Conservation (phyloP, 2,797 vertebrate genomes). For the Ctenosaura bakeri region DNA sequence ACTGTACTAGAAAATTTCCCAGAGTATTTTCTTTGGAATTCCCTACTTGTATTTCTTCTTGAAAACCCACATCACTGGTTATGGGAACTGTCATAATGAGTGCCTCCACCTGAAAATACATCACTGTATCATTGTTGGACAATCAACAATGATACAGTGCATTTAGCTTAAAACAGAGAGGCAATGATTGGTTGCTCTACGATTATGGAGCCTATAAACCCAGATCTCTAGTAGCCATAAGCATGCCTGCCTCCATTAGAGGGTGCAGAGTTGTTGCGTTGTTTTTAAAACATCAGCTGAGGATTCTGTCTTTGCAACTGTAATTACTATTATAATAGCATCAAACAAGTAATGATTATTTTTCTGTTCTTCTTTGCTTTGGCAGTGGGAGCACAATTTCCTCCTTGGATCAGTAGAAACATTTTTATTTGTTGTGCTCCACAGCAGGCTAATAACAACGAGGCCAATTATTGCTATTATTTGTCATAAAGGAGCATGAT, state of each 20-base stretch:
- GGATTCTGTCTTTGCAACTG: constrained; percentile 67
- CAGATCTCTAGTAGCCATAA: constrained; percentile 35
- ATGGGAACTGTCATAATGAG: too few relatives aligned
- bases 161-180: not conserved
- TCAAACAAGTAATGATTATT: constrained; percentile 75
- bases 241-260: constrained; percentile 32
- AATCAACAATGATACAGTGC: not conserved
- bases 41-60: too few relatives aligned
- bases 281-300: constrained; percentile 59
- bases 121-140: too few relatives aligned
- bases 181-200: not conserved
- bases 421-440: constrained; percentile 64
- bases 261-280: not conserved
- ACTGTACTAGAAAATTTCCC: too few relatives aligned
- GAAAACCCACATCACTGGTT: too few relatives aligned
- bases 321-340: constrained; percentile 64
- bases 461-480: constrained; percentile 67
- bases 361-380: constrained; percentile 65
- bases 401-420: constrained; percentile 72
- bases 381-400: constrained; percentile 72
- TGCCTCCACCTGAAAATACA: too few relatives aligned
- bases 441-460: constrained; percentile 53
- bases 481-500: constrained; percentile 61
- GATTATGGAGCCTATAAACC: constrained; percentile 7
- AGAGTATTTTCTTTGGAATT: too few relatives aligned